phyloP scores from a whole-genome alignment of 2,113 vertebrate species.

The Ramphastos sulfuratus region DNA sequence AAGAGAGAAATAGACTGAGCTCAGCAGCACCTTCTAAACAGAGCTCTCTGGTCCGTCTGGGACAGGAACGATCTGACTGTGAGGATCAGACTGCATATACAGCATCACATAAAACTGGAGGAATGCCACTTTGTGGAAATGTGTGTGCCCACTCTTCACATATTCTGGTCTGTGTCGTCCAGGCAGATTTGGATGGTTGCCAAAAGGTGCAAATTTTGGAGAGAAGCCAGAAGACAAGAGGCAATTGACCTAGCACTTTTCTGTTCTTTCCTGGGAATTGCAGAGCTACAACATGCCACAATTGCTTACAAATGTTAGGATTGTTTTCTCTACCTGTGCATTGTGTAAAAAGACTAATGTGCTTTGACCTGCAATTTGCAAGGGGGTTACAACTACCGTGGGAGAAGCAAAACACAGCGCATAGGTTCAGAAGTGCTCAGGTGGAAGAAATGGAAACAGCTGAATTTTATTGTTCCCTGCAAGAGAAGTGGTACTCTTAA shows the following conservation, averaged over 20 bases:
- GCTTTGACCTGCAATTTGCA: conserved; percentile 68
- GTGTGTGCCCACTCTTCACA: background rate
- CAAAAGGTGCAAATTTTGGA: conserved; percentile 34
- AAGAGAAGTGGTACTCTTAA: conserved; percentile 14
- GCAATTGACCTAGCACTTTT: conserved; percentile 61
- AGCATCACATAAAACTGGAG: background rate
- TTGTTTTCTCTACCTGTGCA: conserved; percentile 64
- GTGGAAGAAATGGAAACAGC: conserved; percentile 41
- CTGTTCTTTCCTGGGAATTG: conserved; percentile 62
- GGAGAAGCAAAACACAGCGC: conserved; percentile 29
- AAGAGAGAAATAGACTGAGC: background rate
- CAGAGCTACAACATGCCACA: conserved; percentile 47
- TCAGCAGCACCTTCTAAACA: conserved; percentile 11
- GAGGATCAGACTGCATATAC: background rate
- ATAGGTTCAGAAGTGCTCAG: conserved; percentile 19
- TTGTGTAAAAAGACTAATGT: conserved; percentile 67
- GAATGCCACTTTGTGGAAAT: background rate
- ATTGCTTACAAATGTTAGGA: conserved; percentile 64
- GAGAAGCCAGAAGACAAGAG: conserved; percentile 60
- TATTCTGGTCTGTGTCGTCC: background rate
- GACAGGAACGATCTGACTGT: background rate
- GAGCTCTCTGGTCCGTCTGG: background rate
- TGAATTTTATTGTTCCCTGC: conserved; percentile 10
- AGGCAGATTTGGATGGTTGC: conserved; percentile 18
- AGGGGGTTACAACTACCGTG: conserved; percentile 60